Conservation (phyloP, 2,113 vertebrate species). For the Channa maculata region DNA sequence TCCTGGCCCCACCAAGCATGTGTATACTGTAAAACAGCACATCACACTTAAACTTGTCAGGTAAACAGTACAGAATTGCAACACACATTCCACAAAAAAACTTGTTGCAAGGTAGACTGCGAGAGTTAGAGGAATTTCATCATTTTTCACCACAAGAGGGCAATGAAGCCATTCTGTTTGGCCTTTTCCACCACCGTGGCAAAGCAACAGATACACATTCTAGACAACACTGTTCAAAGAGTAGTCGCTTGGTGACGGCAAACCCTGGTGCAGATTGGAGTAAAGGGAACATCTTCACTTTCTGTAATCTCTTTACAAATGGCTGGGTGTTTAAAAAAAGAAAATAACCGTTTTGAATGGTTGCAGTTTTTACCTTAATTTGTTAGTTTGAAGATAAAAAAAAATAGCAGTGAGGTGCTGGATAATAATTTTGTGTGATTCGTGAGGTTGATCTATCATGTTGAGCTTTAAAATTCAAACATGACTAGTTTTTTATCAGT, state of each 20-base stretch:
- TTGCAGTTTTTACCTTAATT: slow-evolving; percentile 29
- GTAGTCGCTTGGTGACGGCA: slow-evolving; percentile 40
- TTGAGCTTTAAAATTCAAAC: slow-evolving; percentile 9
- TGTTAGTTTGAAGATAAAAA: slow-evolving; percentile 32
- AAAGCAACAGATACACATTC: neutral
- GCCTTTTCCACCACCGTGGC: slow-evolving; percentile 1
- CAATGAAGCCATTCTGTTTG: slow-evolving; percentile 73
- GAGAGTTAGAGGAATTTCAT: neutral
- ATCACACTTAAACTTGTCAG: slow-evolving; percentile 89
- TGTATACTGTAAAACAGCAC: slow-evolving; percentile 87
- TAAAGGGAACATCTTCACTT: slow-evolving; percentile 48
- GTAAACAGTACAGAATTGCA: slow-evolving; percentile 60
- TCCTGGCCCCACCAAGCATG: slow-evolving; percentile 83
- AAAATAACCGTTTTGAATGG: slow-evolving; percentile 21
- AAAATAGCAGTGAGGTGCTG: slow-evolving; percentile 23
- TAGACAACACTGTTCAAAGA: slow-evolving; percentile 40
- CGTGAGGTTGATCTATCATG: slow-evolving; percentile 14
- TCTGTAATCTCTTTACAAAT: slow-evolving; percentile 31
- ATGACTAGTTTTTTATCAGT: neutral
- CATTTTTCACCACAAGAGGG: slow-evolving; percentile 76
- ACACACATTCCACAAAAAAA: neutral
- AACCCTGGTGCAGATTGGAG: slow-evolving; percentile 42
- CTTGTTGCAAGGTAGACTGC: neutral
- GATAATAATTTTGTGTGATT: slow-evolving; percentile 41
- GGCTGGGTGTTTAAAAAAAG: slow-evolving; percentile 22